Evolutionary conservation across 2,888 invertebrate species (phyloP), one percentile per base, ranked within the genome.

Genomic region (Agonopterix heracliana): DNA sequence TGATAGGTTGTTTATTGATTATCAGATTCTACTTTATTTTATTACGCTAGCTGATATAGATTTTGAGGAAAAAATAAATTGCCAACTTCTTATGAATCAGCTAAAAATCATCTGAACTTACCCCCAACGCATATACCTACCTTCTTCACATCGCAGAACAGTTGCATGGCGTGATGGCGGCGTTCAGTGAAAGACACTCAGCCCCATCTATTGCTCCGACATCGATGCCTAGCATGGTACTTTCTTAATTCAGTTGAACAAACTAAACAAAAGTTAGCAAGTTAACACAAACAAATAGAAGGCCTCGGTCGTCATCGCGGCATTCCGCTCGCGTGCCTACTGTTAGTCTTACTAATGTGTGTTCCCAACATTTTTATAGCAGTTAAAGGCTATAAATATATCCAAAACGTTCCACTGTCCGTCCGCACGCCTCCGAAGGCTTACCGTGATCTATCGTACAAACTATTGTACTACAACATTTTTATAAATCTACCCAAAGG

Each of bases 351-450:
- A 53, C 71, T 79, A 81, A 81, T 79, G 78, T 78, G 71, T 78
- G 75, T 78, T 77, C 60, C 65, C 59, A 75, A 78, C 77, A 78
- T 75, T 80, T 82, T 81, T 81, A 81, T 80, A 66, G 74, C 73
- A 66, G 68, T 74, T 71, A 68, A 59, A 61, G 60, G 71, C 74
- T 69, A 78, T 80, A 82, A 82, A 80, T 79, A 76, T 62, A 52
- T 49, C 53, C 52, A 12, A 46, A 57, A 54, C 9, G 41, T 36
- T 14, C 26, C 34, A 41, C n/a, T 34, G 46, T 53, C 57, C 49
- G 54, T 54, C 51, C 53, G 54, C 61, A 55, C 55, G 61, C 60
- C 61, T 63, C 64, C 46, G 35, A 57, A 62, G 65, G 69, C 69
- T 73, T 63, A 71, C 59, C 54, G 51, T 56, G 57, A 71, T 68